phyloP scores from a whole-genome alignment of 2,113 vertebrate species.

The Paramisgurnus dabryanus region DNA sequence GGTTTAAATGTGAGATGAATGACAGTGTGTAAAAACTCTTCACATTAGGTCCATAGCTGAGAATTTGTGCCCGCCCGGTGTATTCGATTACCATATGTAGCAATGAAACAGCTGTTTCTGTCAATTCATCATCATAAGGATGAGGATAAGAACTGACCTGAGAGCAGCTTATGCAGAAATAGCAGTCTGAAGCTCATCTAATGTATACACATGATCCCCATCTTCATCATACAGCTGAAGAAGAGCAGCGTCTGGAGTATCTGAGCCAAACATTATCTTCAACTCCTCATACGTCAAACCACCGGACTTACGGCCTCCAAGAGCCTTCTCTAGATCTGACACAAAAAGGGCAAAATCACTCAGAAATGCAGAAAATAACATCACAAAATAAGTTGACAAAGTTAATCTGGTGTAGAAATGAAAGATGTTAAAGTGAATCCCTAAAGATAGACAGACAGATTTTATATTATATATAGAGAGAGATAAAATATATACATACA shows the following conservation, averaged over 20 bases:
- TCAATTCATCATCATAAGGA: background rate
- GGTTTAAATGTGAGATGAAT: background rate
- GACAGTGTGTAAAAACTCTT: background rate
- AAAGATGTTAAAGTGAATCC: too few relatives aligned
- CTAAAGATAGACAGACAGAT: too few relatives aligned
- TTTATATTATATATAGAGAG: too few relatives aligned
- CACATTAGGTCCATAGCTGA: too few relatives aligned
- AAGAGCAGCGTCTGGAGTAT: constrained; percentile 48
- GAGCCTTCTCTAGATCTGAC: constrained; percentile 64
- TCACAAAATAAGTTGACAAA: too few relatives aligned
- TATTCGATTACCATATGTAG: background rate
- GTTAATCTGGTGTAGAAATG: too few relatives aligned
- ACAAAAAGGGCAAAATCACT: background rate
- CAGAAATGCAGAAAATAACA: too few relatives aligned
- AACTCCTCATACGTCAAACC: constrained; percentile 61
- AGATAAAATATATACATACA: too few relatives aligned
- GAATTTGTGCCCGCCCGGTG: too few relatives aligned
- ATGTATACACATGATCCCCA: constrained; percentile 61
- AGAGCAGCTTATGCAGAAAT: constrained; percentile 59
- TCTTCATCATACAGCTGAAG: constrained; percentile 66
- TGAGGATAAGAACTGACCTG: background rate
- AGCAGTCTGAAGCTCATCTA: constrained; percentile 66
- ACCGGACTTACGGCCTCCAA: background rate
- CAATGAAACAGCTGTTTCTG: background rate
- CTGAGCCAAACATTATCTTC: constrained; percentile 56